These are phyloP conservation scores for Scopus umbretta DNA, from an alignment of 2,113 vertebrate species.

Conservation along the genomic window DNA sequence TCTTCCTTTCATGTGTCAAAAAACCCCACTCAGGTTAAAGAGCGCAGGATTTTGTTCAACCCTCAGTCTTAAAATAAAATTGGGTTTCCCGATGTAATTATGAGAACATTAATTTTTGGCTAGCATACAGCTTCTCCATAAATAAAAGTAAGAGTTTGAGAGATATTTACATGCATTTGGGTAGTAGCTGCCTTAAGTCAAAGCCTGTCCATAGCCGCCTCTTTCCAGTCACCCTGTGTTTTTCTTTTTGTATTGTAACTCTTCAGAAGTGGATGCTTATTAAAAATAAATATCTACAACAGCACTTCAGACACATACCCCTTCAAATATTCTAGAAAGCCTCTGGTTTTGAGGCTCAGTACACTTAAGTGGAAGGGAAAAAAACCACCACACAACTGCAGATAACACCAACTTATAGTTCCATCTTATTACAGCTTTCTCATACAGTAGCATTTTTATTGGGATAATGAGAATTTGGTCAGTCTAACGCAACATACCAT, in stretches of 20 bases:
- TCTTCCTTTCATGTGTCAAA: neutral
- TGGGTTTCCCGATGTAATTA: neutral
- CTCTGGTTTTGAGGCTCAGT: neutral
- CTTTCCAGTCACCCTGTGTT: neutral
- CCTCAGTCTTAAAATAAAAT: neutral
- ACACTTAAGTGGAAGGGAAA: neutral
- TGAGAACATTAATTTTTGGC: neutral
- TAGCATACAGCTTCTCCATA: neutral
- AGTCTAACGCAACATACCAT: neutral
- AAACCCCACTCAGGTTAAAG: accelerated
- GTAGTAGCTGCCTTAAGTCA: neutral
- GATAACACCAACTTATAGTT: neutral
- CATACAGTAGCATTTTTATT: neutral
- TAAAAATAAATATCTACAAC: neutral
- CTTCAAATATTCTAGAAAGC: neutral
- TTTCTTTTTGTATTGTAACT: neutral
- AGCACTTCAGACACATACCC: neutral
- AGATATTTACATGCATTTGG: neutral
- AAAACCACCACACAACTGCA: neutral
- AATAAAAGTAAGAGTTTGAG: neutral
- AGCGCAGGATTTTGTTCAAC: neutral
- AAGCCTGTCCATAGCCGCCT: neutral
- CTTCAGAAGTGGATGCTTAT: neutral
- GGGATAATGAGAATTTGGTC: neutral
- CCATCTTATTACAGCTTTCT: neutral